A percentile compares a stretch with the other conserved stretches of the same genome.
Evolutionary conservation across 2,888 invertebrate genomes (phyloP).

Genomic region (Lamellibrachia columna): DNA sequence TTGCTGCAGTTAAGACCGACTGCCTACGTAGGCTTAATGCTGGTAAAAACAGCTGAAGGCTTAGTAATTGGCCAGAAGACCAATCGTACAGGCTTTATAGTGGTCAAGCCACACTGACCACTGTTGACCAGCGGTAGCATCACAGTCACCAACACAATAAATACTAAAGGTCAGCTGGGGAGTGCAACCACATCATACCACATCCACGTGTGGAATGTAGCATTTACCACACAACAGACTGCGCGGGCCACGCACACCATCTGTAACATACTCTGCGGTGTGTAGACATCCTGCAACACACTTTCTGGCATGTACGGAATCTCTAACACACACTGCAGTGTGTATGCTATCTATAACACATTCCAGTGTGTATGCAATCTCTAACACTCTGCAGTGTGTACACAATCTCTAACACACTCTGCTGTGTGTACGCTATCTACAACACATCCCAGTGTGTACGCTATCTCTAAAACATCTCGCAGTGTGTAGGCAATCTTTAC

Average conservation of each 20-base stretch:
- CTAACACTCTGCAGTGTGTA: neutral
- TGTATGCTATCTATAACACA: neutral
- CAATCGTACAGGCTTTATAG: constrained; percentile 16
- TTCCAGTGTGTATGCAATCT: neutral
- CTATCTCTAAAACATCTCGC: too few relatives aligned
- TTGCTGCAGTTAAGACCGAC: neutral
- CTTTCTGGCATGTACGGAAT: neutral
- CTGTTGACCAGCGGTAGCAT: neutral
- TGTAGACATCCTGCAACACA: neutral
- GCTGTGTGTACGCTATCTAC: neutral
- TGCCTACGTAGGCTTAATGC: neutral
- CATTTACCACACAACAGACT: neutral
- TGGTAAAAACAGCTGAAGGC: constrained; percentile 5
- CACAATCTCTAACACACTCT: neutral
- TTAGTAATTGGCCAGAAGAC: neutral
- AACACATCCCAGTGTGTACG: too few relatives aligned
- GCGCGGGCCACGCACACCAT: neutral
- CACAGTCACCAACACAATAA: constrained; percentile 16
- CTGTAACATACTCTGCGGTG: neutral
- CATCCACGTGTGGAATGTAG: neutral
- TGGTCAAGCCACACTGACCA: constrained; percentile 7
- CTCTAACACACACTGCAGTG: neutral
- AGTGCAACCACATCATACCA: neutral
- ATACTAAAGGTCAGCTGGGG: neutral
- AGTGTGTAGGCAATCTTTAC: too few relatives aligned